A percentile compares a stretch with the other conserved stretches of the same genome.
These are phyloP conservation scores for Lemur catta DNA, from an alignment of 2,797 vertebrate species.

Conservation along the genomic window DNA sequence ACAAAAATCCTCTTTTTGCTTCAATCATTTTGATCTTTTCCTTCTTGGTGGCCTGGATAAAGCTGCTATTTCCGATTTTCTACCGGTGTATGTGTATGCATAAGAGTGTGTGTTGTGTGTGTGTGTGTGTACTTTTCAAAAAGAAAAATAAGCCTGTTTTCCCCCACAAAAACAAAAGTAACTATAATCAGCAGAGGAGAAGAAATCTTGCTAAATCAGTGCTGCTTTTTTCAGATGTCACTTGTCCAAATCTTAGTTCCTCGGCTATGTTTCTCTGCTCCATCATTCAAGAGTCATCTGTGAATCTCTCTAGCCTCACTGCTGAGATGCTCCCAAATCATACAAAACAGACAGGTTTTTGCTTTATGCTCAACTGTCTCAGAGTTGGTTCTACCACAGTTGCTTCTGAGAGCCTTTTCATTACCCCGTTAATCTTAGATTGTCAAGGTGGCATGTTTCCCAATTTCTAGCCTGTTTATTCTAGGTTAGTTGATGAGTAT, in stretches of 20 bases:
- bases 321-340: neutral
- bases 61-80: neutral
- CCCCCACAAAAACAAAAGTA: neutral
- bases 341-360: neutral
- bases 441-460: neutral
- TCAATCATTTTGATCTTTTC: neutral
- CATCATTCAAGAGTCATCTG: neutral
- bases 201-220: neutral
- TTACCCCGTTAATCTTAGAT: neutral
- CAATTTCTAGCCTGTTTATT: neutral
- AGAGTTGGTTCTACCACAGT: neutral
- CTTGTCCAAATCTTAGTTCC: neutral
- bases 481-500: neutral
- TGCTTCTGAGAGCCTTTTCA: neutral
- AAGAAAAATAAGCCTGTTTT: neutral
- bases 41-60: neutral
- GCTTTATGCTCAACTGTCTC: neutral
- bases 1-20: neutral
- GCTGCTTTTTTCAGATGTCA: neutral
- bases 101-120: neutral
- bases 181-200: neutral
- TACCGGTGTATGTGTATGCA: neutral
- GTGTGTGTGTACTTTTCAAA: neutral
- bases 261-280: neutral
- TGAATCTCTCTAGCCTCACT: neutral